Evolutionary conservation across 2,888 invertebrate species (phyloP).

Genomic region (Rhamnusium bicolor): DNA sequence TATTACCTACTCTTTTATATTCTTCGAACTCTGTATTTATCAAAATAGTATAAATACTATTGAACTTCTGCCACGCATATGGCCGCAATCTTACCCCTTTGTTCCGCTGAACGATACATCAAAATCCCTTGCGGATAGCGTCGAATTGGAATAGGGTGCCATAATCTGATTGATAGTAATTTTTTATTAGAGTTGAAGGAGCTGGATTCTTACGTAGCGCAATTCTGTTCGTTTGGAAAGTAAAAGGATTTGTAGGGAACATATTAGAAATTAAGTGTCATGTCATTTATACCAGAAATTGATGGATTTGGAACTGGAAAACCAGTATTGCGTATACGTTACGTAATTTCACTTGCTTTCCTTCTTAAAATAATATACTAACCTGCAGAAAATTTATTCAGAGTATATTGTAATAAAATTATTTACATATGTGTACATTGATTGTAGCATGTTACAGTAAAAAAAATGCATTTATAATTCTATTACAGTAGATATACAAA

Average conservation of each 20-base stretch:
- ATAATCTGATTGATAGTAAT: not conserved
- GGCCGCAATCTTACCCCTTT: not conserved
- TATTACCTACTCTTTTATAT: too few relatives aligned
- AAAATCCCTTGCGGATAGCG: not conserved
- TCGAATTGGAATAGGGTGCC: not conserved
- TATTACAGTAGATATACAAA: too few relatives aligned
- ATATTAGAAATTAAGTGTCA: not conserved
- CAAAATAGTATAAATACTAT: not conserved
- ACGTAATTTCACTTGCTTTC: too few relatives aligned
- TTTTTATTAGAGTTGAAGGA: not conserved
- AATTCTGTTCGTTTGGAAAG: not conserved
- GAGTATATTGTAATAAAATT: too few relatives aligned
- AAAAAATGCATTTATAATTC: too few relatives aligned
- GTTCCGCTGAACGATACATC: not conserved
- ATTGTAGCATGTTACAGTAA: too few relatives aligned
- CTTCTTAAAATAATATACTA: too few relatives aligned
- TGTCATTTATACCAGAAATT: not conserved
- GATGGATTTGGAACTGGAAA: not conserved
- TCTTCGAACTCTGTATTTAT: not conserved
- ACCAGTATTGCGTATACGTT: too few relatives aligned
- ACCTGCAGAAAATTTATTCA: too few relatives aligned
- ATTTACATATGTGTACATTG: too few relatives aligned
- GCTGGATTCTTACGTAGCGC: not conserved
- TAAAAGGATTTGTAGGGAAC: not conserved
- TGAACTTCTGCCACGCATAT: not conserved